phyloP scores from a whole-genome alignment of 2,797 vertebrate species.

The Micrastur ruficollis region DNA sequence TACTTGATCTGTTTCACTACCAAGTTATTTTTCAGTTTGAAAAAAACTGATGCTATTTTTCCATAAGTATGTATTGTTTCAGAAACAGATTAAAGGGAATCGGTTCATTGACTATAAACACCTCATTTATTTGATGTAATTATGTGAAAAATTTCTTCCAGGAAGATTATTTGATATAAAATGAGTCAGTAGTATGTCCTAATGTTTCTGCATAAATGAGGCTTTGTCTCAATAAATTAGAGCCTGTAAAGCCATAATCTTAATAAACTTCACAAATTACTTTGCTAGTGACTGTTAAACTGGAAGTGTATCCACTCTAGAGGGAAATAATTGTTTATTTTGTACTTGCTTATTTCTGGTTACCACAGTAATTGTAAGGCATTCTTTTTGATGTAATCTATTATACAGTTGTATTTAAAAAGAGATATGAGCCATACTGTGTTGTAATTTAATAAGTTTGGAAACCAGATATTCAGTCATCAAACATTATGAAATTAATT shows the following conservation, averaged over 20 bases:
- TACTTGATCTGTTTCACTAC: neutral
- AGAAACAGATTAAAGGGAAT: constrained; percentile 20
- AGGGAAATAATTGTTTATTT: constrained; percentile 30
- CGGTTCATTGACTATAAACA: constrained; percentile 7
- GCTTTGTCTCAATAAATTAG: constrained; percentile 53
- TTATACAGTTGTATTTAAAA: neutral
- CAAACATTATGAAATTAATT: neutral
- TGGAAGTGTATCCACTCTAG: constrained; percentile 23
- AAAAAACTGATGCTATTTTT: neutral
- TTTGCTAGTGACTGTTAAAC: constrained; percentile 32
- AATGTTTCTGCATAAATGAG: constrained; percentile 29
- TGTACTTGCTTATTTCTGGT: constrained; percentile 39
- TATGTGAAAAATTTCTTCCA: constrained; percentile 33
- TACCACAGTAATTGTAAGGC: constrained; percentile 2
- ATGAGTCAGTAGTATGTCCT: constrained; percentile 12
- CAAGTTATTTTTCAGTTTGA: neutral
- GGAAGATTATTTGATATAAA: constrained; percentile 35
- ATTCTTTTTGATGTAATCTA: neutral
- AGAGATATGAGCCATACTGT: neutral
- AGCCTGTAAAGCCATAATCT: constrained; percentile 35
- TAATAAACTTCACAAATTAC: constrained; percentile 58
- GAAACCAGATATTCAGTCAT: neutral
- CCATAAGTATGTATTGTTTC: neutral
- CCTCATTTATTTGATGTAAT: constrained; percentile 57
- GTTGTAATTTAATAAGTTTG: neutral